Conservation (phyloP, 1,140 invertebrate species). For the Drosophila seguyi region DNA sequence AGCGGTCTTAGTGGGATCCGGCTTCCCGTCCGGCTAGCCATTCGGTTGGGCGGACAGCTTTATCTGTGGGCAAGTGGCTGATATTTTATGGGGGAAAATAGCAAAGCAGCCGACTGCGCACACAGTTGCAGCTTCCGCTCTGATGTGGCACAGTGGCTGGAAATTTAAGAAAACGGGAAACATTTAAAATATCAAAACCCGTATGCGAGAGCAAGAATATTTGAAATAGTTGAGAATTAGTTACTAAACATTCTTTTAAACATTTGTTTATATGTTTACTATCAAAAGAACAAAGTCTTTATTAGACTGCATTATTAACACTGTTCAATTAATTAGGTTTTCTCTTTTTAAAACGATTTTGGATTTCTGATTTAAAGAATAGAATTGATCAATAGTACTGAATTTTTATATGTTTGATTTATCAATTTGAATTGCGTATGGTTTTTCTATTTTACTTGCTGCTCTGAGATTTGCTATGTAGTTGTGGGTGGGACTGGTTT, state of each 20-base stretch:
- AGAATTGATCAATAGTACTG: not conserved
- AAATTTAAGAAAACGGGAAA: not conserved
- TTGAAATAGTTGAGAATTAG: not conserved
- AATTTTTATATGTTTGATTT: not conserved
- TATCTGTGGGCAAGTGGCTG: constrained; percentile 76
- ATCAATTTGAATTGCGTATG: not conserved
- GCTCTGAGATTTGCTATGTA: not conserved
- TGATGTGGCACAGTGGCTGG: constrained; percentile 14
- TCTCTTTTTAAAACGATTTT: not conserved
- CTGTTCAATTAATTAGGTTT: not conserved
- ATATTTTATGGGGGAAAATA: constrained; percentile 65
- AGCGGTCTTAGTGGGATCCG: constrained; percentile 4
- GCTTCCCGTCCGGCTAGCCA: constrained; percentile 12
- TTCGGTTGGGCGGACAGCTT: constrained; percentile 62
- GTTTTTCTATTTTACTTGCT: constrained; percentile 3
- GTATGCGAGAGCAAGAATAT: not conserved
- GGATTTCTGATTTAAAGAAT: not conserved
- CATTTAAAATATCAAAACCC: not conserved
- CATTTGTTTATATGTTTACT: not conserved
- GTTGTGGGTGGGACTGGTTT: not conserved
- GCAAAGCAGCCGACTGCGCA: constrained; percentile 35
- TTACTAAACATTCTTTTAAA: no score
- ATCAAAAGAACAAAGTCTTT: not conserved
- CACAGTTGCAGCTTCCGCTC: constrained; percentile 27
- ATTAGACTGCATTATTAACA: not conserved